Evolutionary conservation across 2,888 invertebrate species (phyloP).

Genomic region (Lasioglossum lativentre): DNA sequence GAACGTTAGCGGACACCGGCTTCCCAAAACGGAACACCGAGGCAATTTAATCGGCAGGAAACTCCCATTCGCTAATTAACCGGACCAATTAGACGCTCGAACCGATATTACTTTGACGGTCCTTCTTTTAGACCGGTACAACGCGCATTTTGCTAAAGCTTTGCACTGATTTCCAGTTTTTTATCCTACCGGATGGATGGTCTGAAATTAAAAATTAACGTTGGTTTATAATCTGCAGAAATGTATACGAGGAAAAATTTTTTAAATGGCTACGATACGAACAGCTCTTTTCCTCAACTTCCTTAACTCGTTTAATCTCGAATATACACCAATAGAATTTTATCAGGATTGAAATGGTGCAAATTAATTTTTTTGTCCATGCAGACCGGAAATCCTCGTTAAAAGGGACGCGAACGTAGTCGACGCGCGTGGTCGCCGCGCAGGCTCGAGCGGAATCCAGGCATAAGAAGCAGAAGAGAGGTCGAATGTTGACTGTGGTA

Average conservation of each 20-base stretch:
- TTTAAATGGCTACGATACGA: too few species aligned
- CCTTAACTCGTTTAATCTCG: too few species aligned
- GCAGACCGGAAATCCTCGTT: not conserved
- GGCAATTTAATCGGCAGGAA: not conserved
- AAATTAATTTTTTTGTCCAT: not conserved
- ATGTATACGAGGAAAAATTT: too few species aligned
- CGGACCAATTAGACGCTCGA: constrained; percentile 17
- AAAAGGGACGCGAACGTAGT: constrained; percentile 40
- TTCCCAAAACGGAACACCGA: not conserved
- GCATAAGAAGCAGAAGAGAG: constrained; percentile 59
- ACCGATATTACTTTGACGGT: constrained; percentile 43
- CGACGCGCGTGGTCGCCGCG: constrained; percentile 23
- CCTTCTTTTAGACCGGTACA: not conserved
- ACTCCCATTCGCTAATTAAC: not conserved
- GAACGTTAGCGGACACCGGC: not conserved
- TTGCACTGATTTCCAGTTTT: too few species aligned
- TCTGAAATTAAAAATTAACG: too few species aligned
- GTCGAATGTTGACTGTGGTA: constrained; percentile 46
- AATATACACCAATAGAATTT: too few species aligned
- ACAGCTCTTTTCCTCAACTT: too few species aligned
- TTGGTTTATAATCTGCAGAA: too few species aligned
- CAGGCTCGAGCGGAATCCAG: constrained; percentile 61
- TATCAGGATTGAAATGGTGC: not conserved
- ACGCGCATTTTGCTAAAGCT: not conserved
- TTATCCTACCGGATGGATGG: too few species aligned